Evolutionary conservation across 2,797 vertebrate genomes (phyloP).

Genomic region (Smutsia temminckii): DNA sequence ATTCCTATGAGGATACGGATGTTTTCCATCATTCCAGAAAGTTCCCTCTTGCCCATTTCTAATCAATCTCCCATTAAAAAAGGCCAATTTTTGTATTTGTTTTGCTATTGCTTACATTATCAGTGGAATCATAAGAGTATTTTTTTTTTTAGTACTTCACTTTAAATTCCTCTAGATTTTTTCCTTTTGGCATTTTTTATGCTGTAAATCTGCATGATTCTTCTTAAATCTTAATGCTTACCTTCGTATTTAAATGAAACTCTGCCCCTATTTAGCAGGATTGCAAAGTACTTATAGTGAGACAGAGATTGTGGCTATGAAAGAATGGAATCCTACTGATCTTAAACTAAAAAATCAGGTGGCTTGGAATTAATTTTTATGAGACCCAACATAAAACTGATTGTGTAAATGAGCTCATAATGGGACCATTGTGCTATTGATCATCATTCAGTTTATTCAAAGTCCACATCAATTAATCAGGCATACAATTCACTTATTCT

Average conservation of each 20-base stretch:
- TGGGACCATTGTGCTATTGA: background rate
- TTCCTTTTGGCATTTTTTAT: conserved; percentile 19
- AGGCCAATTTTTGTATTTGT: background rate
- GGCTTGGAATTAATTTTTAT: background rate
- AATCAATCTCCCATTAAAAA: background rate
- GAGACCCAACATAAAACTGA: background rate
- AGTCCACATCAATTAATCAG: background rate
- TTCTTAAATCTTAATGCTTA: background rate
- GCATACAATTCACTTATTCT: background rate
- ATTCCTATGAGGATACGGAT: background rate
- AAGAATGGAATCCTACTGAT: background rate
- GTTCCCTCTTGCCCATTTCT: background rate
- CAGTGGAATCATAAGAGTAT: background rate
- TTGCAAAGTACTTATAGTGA: background rate
- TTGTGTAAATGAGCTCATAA: background rate
- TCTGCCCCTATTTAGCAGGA: background rate
- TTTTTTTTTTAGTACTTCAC: background rate
- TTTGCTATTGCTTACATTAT: background rate
- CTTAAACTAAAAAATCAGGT: background rate
- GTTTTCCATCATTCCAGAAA: background rate
- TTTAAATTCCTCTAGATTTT: conserved; percentile 7
- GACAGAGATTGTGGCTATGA: background rate
- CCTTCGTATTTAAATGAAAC: background rate
- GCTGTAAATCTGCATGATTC: background rate
- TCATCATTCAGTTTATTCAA: background rate